A percentile compares a stretch with the other conserved stretches of the same genome.
Evolutionary conservation across 2,797 vertebrate species (phyloP).

Genomic region (Carduelis carduelis): DNA sequence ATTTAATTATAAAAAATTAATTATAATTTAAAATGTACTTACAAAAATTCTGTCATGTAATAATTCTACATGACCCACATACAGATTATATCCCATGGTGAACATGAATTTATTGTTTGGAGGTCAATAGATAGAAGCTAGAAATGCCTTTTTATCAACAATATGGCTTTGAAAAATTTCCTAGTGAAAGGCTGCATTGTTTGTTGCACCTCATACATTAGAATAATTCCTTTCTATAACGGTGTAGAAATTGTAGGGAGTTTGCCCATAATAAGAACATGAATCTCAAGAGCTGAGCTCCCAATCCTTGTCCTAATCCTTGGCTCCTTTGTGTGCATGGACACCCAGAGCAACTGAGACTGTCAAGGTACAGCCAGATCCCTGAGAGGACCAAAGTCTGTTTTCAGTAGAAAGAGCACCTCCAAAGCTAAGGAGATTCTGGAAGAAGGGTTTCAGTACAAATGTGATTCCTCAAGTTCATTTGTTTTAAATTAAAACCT

Average conservation of each 20-base stretch:
- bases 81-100: neutral
- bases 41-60: neutral
- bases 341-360: neutral
- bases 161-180: neutral
- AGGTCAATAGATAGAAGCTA: neutral
- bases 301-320: neutral
- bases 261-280: neutral
- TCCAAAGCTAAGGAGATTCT: neutral
- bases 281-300: neutral
- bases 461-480: neutral
- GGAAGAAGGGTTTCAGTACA: neutral
- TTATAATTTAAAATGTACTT: neutral
- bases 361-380: neutral
- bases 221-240: neutral
- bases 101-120: neutral
- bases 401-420: neutral
- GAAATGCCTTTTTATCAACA: neutral
- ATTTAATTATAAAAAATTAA: too few species aligned
- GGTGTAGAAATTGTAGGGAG: neutral
- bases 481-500: neutral
- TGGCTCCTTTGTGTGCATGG: neutral
- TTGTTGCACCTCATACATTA: neutral
- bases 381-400: neutral
- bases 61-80: neutral
- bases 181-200: neutral